phyloP scores from a whole-genome alignment of 2,888 invertebrate species.

The Lasioglossum marginatum region DNA sequence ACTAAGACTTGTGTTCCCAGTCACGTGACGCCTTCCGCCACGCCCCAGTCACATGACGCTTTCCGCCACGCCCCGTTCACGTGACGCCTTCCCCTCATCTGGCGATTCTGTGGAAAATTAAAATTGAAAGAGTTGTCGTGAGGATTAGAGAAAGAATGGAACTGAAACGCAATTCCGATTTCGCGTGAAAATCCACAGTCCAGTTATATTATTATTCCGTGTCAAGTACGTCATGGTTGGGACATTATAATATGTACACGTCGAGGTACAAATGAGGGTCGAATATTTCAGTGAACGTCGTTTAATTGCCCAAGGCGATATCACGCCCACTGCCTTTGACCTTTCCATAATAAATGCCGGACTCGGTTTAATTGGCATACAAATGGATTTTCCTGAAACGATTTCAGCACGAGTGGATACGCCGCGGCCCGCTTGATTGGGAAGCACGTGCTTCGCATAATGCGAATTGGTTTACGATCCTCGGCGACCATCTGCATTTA shows the following conservation, averaged over 20 bases:
- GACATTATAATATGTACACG: conserved; percentile 31
- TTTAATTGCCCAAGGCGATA: conserved; percentile 61
- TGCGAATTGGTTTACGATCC: conserved; percentile 54
- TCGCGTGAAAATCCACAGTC: background rate
- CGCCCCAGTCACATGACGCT: too few species aligned
- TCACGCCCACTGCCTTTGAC: conserved; percentile 53
- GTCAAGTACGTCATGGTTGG: conserved; percentile 2
- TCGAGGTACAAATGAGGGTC: conserved; percentile 19
- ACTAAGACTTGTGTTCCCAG: too few species aligned
- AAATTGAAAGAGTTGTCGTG: too few species aligned
- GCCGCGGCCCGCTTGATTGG: conserved; percentile 50
- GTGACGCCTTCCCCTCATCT: too few species aligned
- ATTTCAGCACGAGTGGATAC: conserved; percentile 55
- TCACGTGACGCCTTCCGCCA: too few species aligned
- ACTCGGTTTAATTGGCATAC: conserved; percentile 65
- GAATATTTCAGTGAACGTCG: conserved; percentile 31
- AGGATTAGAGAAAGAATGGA: too few species aligned
- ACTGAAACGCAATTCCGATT: background rate
- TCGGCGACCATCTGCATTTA: conserved; percentile 39
- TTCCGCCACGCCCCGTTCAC: too few species aligned
- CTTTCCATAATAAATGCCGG: conserved; percentile 63
- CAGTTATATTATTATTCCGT: background rate
- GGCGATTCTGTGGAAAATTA: too few species aligned
- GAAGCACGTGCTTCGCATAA: conserved; percentile 65
- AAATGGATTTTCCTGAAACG: conserved; percentile 65